Evolutionary conservation across 1,140 invertebrate genomes (phyloP).

Genomic region (Plectrocnemia conspersa): DNA sequence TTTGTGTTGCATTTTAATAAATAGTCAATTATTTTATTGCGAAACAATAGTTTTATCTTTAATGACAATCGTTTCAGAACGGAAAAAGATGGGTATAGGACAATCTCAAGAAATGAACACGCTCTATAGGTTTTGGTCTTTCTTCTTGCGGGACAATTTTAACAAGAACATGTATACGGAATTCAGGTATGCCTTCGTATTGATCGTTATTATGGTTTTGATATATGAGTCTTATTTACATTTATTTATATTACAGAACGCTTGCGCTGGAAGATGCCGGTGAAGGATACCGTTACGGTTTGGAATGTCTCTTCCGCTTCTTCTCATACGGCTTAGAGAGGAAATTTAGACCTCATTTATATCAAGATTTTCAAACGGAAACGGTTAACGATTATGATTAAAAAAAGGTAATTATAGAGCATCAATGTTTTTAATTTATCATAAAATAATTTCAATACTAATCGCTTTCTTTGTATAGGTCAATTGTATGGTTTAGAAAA

Average conservation of each 20-base stretch:
- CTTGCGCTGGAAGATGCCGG: conserved; percentile 89
- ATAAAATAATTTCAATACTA: not conserved
- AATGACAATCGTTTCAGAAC: conserved; percentile 57
- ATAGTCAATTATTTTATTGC: not conserved
- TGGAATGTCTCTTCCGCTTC: conserved; percentile 98
- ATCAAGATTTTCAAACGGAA: conserved; percentile 93
- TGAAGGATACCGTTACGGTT: conserved; percentile 81
- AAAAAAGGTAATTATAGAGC: not conserved
- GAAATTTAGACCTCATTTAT: conserved; percentile 88
- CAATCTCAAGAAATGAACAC: conserved; percentile 97
- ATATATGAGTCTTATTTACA: not conserved
- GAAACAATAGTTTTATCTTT: not conserved
- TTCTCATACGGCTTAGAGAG: conserved; percentile 97
- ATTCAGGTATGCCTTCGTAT: conserved; percentile 57
- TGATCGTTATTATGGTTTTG: not conserved
- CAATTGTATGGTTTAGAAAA: conserved; percentile 98
- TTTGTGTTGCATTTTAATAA: conserved; percentile 39
- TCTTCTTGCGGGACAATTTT: conserved; percentile 97
- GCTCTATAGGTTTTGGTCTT: conserved; percentile 97
- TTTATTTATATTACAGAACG: conserved; percentile 43
- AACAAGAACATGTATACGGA: conserved; percentile 98
- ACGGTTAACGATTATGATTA: conserved; percentile 84
- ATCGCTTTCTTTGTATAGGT: conserved; percentile 52
- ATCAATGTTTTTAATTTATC: not conserved
- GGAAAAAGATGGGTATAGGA: conserved; percentile 86